These are phyloP conservation scores for Sinella curviseta DNA, from an alignment of 1,140 invertebrate species.

Conservation along the genomic window DNA sequence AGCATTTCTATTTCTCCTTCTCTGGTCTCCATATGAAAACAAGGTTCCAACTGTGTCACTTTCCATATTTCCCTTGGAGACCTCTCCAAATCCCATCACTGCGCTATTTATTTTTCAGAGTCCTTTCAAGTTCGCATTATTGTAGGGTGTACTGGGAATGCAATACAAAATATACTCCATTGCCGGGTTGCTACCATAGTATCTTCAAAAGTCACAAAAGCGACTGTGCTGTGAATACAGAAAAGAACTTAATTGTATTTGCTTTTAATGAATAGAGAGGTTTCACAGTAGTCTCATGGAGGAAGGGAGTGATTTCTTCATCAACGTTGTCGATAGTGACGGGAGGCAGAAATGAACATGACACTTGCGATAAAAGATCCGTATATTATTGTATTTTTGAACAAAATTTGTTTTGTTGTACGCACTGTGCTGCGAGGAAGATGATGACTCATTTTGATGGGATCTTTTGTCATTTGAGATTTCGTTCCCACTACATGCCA, in stretches of 20 bases:
- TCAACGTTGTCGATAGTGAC: not conserved
- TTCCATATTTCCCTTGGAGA: too few species aligned
- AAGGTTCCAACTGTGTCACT: too few species aligned
- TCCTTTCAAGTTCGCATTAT: too few species aligned
- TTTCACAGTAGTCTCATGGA: not conserved
- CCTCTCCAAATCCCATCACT: too few species aligned
- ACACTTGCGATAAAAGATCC: not conserved
- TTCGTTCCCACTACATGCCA: not conserved
- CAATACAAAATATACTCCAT: too few species aligned
- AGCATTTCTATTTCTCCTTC: too few species aligned
- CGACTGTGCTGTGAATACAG: not conserved
- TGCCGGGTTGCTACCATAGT: too few species aligned
- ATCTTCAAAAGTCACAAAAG: too few species aligned
- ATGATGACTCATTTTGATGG: conserved; percentile 10
- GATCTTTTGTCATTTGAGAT: conserved; percentile 19
- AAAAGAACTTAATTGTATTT: conserved; percentile 5
- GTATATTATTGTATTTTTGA: not conserved
- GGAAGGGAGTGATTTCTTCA: not conserved
- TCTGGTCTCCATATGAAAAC: too few species aligned
- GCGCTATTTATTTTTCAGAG: too few species aligned
- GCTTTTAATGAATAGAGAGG: not conserved
- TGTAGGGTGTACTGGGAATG: too few species aligned
- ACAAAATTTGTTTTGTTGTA: not conserved
- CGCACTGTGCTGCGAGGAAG: not conserved
- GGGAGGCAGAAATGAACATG: not conserved